phyloP scores from a whole-genome alignment of 1,140 invertebrate genomes.

The Holcopasites calliopsidis region DNA sequence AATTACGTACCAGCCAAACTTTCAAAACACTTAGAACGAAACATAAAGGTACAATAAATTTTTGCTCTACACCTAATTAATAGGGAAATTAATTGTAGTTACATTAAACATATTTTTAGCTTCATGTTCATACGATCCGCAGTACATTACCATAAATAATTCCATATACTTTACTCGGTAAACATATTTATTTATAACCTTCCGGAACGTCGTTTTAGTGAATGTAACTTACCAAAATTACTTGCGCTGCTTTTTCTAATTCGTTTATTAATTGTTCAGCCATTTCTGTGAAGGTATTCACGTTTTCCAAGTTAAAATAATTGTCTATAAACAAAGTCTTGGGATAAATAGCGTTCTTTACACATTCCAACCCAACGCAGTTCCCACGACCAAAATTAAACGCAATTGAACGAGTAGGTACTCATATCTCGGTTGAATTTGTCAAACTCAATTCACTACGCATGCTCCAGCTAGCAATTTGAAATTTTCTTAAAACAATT shows the following conservation, averaged over 20 bases:
- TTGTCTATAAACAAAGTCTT: constrained; percentile 10
- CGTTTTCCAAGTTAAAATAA: not conserved
- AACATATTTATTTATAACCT: constrained; percentile 23
- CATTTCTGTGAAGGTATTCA: constrained; percentile 66
- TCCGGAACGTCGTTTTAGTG: not conserved
- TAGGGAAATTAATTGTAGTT: not conserved
- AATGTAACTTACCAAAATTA: constrained; percentile 83
- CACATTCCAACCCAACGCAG: not conserved
- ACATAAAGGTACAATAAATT: constrained; percentile 13
- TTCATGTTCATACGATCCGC: not conserved
- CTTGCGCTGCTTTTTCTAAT: constrained; percentile 85
- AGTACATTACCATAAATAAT: too few species aligned
- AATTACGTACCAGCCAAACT: not conserved
- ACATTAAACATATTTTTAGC: not conserved
- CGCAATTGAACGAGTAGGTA: too few species aligned
- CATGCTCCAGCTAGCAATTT: not conserved
- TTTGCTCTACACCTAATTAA: constrained; percentile 15
- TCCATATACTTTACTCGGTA: too few species aligned
- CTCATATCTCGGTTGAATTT: too few species aligned
- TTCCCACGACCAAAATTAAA: not conserved
- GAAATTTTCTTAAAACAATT: too few species aligned
- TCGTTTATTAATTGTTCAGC: constrained; percentile 80
- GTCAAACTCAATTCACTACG: not conserved
- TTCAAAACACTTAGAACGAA: constrained; percentile 11
- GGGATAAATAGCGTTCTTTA: not conserved